These are phyloP conservation scores for Drosophila pseudoananassae DNA, from an alignment of 1,140 invertebrate species.

Conservation along the genomic window DNA sequence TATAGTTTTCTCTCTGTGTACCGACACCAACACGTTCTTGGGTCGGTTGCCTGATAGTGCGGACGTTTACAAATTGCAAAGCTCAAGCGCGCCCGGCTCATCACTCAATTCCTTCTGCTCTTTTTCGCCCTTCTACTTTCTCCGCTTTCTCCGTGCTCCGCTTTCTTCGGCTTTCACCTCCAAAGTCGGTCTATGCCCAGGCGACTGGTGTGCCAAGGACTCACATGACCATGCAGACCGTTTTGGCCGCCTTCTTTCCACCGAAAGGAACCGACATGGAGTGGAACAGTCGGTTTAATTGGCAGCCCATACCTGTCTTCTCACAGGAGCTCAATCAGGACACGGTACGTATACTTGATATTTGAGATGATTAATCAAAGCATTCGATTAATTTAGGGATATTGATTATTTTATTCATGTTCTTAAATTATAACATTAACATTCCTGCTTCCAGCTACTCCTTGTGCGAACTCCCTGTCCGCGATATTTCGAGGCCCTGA, in stretches of 20 bases:
- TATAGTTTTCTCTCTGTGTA: constrained; percentile 26
- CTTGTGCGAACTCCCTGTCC: constrained; percentile 86
- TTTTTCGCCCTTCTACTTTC: constrained; percentile 22
- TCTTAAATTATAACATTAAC: not conserved
- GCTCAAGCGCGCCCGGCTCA: constrained; percentile 74
- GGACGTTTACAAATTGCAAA: constrained; percentile 79
- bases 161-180: not conserved
- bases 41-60: constrained; percentile 69
- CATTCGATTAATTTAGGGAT: not conserved
- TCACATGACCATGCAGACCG: constrained; percentile 89
- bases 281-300: constrained; percentile 87
- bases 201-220: constrained; percentile 90
- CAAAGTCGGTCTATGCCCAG: constrained; percentile 86
- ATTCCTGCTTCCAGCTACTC: constrained; percentile 84
- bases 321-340: constrained; percentile 87
- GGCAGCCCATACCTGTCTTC: constrained; percentile 91
- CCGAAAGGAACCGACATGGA: constrained; percentile 86
- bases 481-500: constrained; percentile 85
- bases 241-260: constrained; percentile 89
- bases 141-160: constrained; percentile 8
- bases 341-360: constrained; percentile 85
- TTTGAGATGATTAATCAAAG: constrained; percentile 19
- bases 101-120: constrained; percentile 72
- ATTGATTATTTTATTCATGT: constrained; percentile 1
- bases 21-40: constrained; percentile 1